Base-by-base conservation (phyloP, 2,888 invertebrate genomes). In the Mythimna vitellina region DNA sequence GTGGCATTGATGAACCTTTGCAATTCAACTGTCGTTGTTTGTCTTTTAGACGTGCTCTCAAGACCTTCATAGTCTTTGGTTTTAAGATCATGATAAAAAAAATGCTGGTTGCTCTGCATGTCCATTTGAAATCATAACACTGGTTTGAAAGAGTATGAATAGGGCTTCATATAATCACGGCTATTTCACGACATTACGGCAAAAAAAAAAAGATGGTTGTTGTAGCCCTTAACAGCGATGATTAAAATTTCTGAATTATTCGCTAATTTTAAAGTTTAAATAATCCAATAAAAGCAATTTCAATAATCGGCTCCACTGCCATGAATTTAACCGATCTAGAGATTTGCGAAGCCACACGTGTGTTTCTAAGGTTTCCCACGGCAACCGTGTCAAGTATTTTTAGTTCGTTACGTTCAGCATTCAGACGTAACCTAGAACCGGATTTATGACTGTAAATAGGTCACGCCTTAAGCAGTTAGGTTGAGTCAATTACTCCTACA, bases 291-390 rank as follows among this genome's bases (percentile, higher is more conserved):
- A 10, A n/a, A 63, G 9, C 73, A 60, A 60, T 74, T 70, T 53
- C 14, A 35, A 57, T 64, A 68, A 76, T 72, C 78, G 56, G 68
- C 72, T 84, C 67, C 77, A 65, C 56, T 68, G 63, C 38, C 62
- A 65, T 53, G 46, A 70, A 65, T 62, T 63, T 70, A 78, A 73
- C 63, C 67, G 68, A 66, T 70, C 74, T 76, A 56, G 64, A 72
- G 81, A 81, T 76, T 80, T 72, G 25, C 42, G 86, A 87, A 88
- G 85, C 87, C 86, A 17, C 72, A 82, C 69, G n/a, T 53, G 61
- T 35, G 46, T 25, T 49, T 22, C 53, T 78, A 78, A 56, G 84
- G 81, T 77, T 82, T 83, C 87, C 69, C 65, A 63, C 66, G 64
- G 60, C 64, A 66, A 71, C 76, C 67, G 77, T 77, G 81, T 64